phyloP scores from a whole-genome alignment of 2,113 vertebrate genomes.

The Mellivora capensis region DNA sequence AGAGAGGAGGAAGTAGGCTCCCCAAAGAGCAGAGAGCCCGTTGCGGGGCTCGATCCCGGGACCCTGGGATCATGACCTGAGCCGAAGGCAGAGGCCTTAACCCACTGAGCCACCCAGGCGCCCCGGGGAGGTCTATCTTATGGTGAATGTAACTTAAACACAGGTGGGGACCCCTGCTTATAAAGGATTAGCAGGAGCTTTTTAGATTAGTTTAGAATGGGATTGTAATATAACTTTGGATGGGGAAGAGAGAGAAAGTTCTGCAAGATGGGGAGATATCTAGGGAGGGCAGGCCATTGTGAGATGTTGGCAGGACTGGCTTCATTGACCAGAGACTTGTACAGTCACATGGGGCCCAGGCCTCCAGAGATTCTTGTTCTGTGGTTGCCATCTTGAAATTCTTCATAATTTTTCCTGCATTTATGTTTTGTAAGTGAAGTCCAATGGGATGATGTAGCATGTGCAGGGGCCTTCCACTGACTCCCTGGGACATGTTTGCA shows the following conservation, averaged over 20 bases:
- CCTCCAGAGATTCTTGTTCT: neutral
- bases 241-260: neutral
- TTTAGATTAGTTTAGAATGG: neutral
- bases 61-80: too few relatives aligned
- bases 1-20: too few relatives aligned
- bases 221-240: neutral
- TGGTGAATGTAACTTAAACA: neutral
- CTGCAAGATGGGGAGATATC: neutral
- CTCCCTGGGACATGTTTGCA: neutral
- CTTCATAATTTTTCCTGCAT: neutral
- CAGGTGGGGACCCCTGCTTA: neutral
- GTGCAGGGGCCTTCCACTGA: too few relatives aligned
- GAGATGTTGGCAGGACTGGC: too few relatives aligned
- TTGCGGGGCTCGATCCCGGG: too few relatives aligned
- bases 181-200: neutral
- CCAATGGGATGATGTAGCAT: neutral
- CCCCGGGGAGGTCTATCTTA: neutral
- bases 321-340: neutral
- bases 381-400: neutral
- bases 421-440: neutral
- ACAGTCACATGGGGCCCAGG: neutral
- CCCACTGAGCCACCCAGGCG: too few relatives aligned
- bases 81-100: too few relatives aligned
- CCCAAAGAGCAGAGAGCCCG: too few relatives aligned
- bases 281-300: neutral